A percentile compares a stretch with the other conserved stretches of the same genome.
These are phyloP conservation scores for Amblyjoppa fuscipennis DNA, from an alignment of 2,888 invertebrate species.

Conservation along the genomic window DNA sequence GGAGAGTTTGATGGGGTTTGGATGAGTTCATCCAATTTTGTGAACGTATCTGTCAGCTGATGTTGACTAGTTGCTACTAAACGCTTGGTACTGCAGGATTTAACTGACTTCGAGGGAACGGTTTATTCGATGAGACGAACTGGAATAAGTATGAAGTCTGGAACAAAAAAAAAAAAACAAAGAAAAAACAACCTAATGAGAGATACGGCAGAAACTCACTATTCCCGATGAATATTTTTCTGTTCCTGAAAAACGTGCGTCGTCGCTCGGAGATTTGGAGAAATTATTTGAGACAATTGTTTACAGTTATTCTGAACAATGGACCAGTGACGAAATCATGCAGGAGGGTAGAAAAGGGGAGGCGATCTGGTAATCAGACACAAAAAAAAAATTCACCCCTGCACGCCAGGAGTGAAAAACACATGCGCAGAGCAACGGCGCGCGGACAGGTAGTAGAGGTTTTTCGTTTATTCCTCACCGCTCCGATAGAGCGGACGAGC, in stretches of 20 bases:
- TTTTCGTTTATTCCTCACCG: constrained; percentile 55
- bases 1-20: not conserved
- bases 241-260: too few species aligned
- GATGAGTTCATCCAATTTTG: not conserved
- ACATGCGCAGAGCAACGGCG: constrained; percentile 2
- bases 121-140: too few species aligned
- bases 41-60: not conserved
- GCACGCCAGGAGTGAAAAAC: not conserved
- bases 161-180: not conserved
- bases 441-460: constrained; percentile 40
- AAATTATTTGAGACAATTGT: too few species aligned
- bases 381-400: not conserved
- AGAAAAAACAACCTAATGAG: not conserved
- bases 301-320: too few species aligned
- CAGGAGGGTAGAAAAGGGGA: too few species aligned
- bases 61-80: too few species aligned
- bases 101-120: not conserved
- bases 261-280: too few species aligned
- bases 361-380: not conserved
- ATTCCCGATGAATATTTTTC: too few species aligned
- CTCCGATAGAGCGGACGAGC: constrained; percentile 56
- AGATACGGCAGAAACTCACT: too few species aligned
- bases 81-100: not conserved
- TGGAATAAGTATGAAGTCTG: too few species aligned
- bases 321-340: too few species aligned